Base-by-base conservation (phyloP, 2,888 invertebrate genomes). In the Harpalus rubripes region DNA sequence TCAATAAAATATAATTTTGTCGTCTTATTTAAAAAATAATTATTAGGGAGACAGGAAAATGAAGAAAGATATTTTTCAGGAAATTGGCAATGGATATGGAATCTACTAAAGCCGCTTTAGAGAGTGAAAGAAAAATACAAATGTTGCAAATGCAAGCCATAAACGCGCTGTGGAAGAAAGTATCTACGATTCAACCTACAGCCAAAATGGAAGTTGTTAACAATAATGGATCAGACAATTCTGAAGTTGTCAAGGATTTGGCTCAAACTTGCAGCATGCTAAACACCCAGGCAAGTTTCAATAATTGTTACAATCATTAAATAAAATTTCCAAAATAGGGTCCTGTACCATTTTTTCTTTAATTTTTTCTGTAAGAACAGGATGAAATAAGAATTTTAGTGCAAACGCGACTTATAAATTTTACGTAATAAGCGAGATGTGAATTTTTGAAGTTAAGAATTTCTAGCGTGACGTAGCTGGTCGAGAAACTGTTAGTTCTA, bases 121-220 rank as follows among this genome's bases (percentile, higher is more conserved):
- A 97, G 89, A 96, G 96, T 88, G 97, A 97, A 89, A 92, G 96
- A 39, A 96, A 96, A 89, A 95, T 97, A 84, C 96, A 97, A 88
- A 95, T 96, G 89, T 91, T 97, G 76, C 97, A 97, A 91, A 96
- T 97, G 94, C 97, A 97, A 91, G 97, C 97, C 4, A 97, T 97
- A 88, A 96, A 96, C 89, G 97, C 97, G 0, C 91, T 97, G 2
- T 97, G 97, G 97, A 96, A 96, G 90, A 96, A 96, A 90, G 96
- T 96, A 1, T 95, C 95, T 15, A 94, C 94, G 0, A 91, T 96
- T 87, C 95, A 95, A 86, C 91, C 92, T 1, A 90, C 89, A 6
- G 88, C 87, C 52, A 88, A 87, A 68, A 88, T 89, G 18, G 90
- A 90, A 32, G 74, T 87, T 8, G 87, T 87, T 68, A 88, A 87